Evolutionary conservation across 2,888 invertebrate species (phyloP), one percentile per base, ranked within the genome.

Genomic region (Xestobium rufovillosum): DNA sequence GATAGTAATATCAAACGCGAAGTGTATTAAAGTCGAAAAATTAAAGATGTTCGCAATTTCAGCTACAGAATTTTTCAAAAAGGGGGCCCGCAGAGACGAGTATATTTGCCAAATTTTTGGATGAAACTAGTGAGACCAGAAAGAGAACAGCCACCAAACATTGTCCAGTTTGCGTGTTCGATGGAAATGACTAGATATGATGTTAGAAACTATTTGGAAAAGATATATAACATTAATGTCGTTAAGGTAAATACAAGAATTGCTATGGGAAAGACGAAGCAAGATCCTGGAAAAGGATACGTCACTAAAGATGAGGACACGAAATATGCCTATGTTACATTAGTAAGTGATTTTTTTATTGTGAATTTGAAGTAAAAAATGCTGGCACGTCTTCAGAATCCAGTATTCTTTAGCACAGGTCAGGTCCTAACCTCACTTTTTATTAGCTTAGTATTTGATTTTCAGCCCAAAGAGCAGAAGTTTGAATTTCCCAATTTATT

Each of bases 101-200:
- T 96, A 6, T 94, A 91, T 64, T 68, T 98, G 17, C 96, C 97
- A 1, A 91, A 96, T 63, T 97, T 97, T 67, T 97, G 92, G 91
- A 80, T 98, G 81, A 96, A 95, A 68, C 56, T 96, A 11, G 76
- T 96, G 1, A 73, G 78, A 36, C 80, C 89, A 1, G 55, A 61
- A 3, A 65, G 70, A 12, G 71, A 72, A 17, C 76, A 81, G 48
- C 87, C 88, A 2, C 71, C 78, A 30, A 90, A 96, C 69, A 66
- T 83, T 26, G 87, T 92, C 0, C 76, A 83, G 34, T 97, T 98
- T 65, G 75, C 85, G 32, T 89, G 91, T 51, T 91, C 95, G 4
- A 84, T 87, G 69, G 80, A 90, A 72, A 98, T 98, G 97, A 92
- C 91, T 0, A 80, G 75, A 60, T 59, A 71, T 53, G 98, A 98